Evolutionary conservation across 2,888 invertebrate genomes (phyloP), one percentile per base, ranked within the genome.

Genomic region (Arge pagana): DNA sequence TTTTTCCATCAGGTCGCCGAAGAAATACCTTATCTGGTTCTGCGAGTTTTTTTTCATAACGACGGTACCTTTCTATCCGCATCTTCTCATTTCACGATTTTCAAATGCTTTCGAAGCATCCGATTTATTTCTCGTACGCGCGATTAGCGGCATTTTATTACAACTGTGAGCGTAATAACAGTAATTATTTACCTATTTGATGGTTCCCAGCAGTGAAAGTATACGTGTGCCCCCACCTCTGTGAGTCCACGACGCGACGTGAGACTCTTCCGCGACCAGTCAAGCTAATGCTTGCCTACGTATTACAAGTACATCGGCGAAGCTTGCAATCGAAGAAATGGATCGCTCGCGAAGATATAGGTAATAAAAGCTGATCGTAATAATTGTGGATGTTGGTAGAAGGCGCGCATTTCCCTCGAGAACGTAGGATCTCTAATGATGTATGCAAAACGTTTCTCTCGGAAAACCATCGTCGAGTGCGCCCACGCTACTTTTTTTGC

Each of bases 161-260:
- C 49, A 10, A 56, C 53, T 52, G 45, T 61, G 57, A 63, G 59
- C 52, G 57, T 62, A 65, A 64, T 63, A 55, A 55, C 52, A 40
- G 58, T 60, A 59, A 61, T 65, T 61, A 65, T 60, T 66, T 66
- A 59, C 57, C 61, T 64, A 64, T 61, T 65, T 66, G 65, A 66
- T 62, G 62, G 63, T 64, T 66, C 60, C 53, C 50, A 60, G 50
- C 54, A 57, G 61, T 62, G 61, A 65, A 64, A 62, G 61, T 61
- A 63, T 60, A 58, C 35, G 57, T 60, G 56, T 62, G 59, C 53
- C 51, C 58, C 56, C 53, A 55, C 56, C 54, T n/a, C n/a, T n/a
- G n/a, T n/a, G n/a, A n/a, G n/a, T n/a, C n/a, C n/a, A 36, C 43
- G 40, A 54, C 43, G 50, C 52, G 54, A 57, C 59, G 63, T 54